phyloP scores from a whole-genome alignment of 1,140 invertebrate species.

The Panagrolaimus sp. region DNA sequence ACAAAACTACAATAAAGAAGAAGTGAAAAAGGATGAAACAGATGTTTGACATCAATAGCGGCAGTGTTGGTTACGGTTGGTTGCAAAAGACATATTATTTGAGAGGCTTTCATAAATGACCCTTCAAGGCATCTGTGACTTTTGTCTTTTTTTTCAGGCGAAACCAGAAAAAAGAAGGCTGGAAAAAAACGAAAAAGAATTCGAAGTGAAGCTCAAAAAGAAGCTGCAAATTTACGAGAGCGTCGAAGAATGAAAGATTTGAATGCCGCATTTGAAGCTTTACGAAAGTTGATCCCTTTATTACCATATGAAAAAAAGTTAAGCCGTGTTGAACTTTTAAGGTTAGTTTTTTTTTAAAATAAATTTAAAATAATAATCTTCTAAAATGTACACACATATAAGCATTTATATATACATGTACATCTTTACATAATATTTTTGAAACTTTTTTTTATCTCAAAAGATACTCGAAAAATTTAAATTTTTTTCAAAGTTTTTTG shows the following conservation, averaged over 20 bases:
- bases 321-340: neutral
- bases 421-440: too few relatives aligned
- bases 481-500: too few relatives aligned
- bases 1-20: too few relatives aligned
- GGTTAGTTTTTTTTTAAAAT: neutral
- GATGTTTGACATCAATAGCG: neutral
- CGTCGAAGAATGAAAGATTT: constrained; percentile 85
- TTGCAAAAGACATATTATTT: neutral
- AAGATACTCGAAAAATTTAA: too few relatives aligned
- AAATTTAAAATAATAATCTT: too few relatives aligned
- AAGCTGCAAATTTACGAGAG: constrained; percentile 83
- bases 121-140: neutral
- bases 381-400: too few relatives aligned
- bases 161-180: neutral
- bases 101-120: neutral
- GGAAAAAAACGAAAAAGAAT: neutral
- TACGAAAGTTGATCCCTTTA: neutral
- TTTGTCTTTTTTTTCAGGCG: neutral
- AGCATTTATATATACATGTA: too few relatives aligned
- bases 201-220: constrained; percentile 6
- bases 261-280: constrained; percentile 84
- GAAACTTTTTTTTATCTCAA: too few relatives aligned
- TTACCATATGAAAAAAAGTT: constrained; percentile 10
- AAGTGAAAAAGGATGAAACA: neutral
- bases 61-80: neutral